phyloP scores from a whole-genome alignment of 2,888 invertebrate genomes.

The Tetheella fluctuosa region DNA sequence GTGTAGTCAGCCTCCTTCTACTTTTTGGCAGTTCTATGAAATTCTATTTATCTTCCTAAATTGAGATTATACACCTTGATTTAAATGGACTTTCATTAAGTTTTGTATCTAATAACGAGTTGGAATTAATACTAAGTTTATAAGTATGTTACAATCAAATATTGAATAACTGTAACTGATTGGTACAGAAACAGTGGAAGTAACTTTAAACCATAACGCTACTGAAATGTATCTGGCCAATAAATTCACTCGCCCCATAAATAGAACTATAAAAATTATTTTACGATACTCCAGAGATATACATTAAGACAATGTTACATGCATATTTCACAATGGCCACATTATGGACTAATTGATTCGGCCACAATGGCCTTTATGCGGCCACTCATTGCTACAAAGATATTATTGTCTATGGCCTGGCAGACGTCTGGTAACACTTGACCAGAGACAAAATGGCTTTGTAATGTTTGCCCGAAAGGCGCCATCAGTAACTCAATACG shows the following conservation, averaged over 20 bases:
- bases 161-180: not conserved
- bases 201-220: conserved; percentile 69
- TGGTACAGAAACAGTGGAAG: conserved; percentile 36
- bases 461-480: conserved; percentile 74
- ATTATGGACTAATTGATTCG: conserved; percentile 82
- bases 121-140: not conserved
- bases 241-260: conserved; percentile 75
- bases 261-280: conserved; percentile 82
- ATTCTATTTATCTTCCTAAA: not conserved
- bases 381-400: conserved; percentile 71
- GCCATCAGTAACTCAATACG: conserved; percentile 78
- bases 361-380: conserved; percentile 78
- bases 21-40: not conserved
- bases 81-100: no score
- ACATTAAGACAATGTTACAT: conserved; percentile 82
- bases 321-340: conserved; percentile 75
- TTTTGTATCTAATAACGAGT: not conserved
- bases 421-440: conserved; percentile 83
- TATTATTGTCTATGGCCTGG: conserved; percentile 75
- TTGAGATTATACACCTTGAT: no score
- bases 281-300: conserved; percentile 76
- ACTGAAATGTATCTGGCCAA: conserved; percentile 77
- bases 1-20: no score
- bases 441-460: conserved; percentile 83
- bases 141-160: not conserved